Percentiles rank a stretch among this genome's conserved stretches.
phyloP scores from a whole-genome alignment of 2,888 invertebrate genomes.

The Omphaloscelis lunosa region DNA sequence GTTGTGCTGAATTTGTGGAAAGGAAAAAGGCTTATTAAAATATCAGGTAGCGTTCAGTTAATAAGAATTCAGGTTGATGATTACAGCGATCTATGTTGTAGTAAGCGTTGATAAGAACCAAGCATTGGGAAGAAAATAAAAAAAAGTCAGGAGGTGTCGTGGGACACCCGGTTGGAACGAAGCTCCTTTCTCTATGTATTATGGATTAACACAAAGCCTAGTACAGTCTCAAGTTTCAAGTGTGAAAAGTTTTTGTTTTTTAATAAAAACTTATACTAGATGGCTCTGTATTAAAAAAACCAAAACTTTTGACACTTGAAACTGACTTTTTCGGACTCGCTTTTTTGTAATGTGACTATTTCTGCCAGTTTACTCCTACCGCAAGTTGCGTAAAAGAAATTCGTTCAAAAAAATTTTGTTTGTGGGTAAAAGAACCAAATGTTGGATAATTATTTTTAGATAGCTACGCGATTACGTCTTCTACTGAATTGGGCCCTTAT shows the following conservation, averaged over 20 bases:
- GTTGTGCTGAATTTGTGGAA: constrained; percentile 11
- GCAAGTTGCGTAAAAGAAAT: no score
- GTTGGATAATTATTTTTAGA: no score
- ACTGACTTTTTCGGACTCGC: no score
- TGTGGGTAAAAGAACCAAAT: no score
- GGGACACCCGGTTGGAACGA: background rate
- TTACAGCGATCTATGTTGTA: background rate
- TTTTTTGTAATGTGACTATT: no score
- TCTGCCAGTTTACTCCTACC: background rate
- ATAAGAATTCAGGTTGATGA: background rate
- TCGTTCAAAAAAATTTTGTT: no score
- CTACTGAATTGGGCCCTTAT: no score
- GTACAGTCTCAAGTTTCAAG: background rate
- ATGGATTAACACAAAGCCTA: background rate
- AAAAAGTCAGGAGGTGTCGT: background rate
- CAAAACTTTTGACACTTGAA: no score
- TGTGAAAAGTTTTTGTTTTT: no score
- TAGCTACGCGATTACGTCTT: no score
- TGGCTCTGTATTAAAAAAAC: no score
- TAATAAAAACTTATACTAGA: no score
- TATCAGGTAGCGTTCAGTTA: background rate
- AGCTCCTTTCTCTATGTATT: background rate
- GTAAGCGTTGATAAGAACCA: background rate
- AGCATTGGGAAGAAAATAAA: background rate
- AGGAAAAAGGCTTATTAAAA: constrained; percentile 12